A percentile compares a stretch with the other conserved stretches of the same genome.
These are phyloP conservation scores for Phragmatobia fuliginosa DNA, from an alignment of 2,888 invertebrate genomes.

Conservation along the genomic window DNA sequence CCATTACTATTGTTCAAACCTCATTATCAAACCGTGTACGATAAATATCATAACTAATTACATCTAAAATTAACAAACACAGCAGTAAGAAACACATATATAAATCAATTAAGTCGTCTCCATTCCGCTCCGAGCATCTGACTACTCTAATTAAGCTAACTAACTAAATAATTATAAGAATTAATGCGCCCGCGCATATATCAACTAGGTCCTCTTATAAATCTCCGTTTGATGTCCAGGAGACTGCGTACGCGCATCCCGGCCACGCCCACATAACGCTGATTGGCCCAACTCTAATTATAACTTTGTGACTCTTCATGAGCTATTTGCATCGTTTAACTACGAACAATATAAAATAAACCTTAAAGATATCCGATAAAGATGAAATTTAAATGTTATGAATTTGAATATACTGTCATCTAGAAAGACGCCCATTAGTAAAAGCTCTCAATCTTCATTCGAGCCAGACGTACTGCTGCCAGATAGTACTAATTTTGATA, in stretches of 20 bases:
- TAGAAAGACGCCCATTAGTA: conserved; percentile 84
- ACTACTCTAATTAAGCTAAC: conserved; percentile 80
- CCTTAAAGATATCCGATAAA: conserved; percentile 35
- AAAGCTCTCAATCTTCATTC: conserved; percentile 82
- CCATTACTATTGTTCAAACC: not conserved
- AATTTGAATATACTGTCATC: conserved; percentile 76
- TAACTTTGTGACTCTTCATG: conserved; percentile 70
- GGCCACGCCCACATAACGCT: conserved; percentile 70
- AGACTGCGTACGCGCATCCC: conserved; percentile 68
- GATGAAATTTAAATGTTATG: conserved; percentile 28
- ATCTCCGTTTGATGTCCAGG: conserved; percentile 73
- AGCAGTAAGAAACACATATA: conserved; percentile 25
- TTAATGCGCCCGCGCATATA: conserved; percentile 79
- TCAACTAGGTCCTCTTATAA: conserved; percentile 78
- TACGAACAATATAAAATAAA: conserved; percentile 40
- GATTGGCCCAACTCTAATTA: conserved; percentile 84
- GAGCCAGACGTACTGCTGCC: conserved; percentile 59
- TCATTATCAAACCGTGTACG: conserved; percentile 11
- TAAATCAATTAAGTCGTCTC: conserved; percentile 58
- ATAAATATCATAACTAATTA: conserved; percentile 47
- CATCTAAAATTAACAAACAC: conserved; percentile 42
- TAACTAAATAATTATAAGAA: conserved; percentile 86
- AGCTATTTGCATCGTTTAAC: conserved; percentile 85
- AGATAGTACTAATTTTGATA: conserved; percentile 60
- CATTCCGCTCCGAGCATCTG: conserved; percentile 58